These are phyloP conservation scores for Melanotaenia trifasciata DNA, from an alignment of 2,797 vertebrate genomes.

Conservation along the genomic window DNA sequence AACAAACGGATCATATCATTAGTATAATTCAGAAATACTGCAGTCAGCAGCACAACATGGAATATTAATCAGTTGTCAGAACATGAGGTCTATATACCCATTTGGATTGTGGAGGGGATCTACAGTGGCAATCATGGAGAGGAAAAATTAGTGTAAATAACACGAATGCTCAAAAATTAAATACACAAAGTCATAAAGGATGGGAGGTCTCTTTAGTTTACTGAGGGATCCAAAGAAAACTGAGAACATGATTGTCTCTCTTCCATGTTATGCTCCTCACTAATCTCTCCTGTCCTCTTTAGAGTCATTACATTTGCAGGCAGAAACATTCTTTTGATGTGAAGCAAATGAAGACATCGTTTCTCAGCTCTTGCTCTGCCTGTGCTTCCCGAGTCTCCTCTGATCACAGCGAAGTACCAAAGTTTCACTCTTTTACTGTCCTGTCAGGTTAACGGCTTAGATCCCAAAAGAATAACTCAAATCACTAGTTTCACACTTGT, in stretches of 20 bases:
- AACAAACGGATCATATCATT: neutral
- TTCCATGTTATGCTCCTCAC: conserved; percentile 53
- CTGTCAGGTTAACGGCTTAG: conserved; percentile 48
- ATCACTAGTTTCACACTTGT: conserved; percentile 31
- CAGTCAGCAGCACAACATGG: conserved; percentile 7
- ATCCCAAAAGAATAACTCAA: conserved; percentile 34
- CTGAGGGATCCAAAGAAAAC: conserved; percentile 62
- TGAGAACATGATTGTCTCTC: conserved; percentile 54
- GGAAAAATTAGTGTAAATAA: conserved; percentile 22
- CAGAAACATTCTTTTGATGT: conserved; percentile 52
- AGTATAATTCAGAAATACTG: neutral
- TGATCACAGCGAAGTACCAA: conserved; percentile 31
- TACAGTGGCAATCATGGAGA: conserved; percentile 22
- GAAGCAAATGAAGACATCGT: conserved; percentile 49
- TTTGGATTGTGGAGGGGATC: conserved; percentile 18
- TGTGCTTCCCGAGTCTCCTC: conserved; percentile 18
- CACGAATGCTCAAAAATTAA: conserved; percentile 17
- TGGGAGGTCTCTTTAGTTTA: conserved; percentile 31
- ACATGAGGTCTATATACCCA: neutral
- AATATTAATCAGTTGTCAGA: no score
- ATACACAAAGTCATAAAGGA: conserved; percentile 20
- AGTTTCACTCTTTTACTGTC: conserved; percentile 8
- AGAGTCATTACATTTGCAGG: conserved; percentile 44
- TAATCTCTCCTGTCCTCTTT: conserved; percentile 60
- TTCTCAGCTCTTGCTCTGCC: conserved; percentile 34